Base-by-base conservation (phyloP, 2,113 vertebrate species). In the Leptocoma aspasia region DNA sequence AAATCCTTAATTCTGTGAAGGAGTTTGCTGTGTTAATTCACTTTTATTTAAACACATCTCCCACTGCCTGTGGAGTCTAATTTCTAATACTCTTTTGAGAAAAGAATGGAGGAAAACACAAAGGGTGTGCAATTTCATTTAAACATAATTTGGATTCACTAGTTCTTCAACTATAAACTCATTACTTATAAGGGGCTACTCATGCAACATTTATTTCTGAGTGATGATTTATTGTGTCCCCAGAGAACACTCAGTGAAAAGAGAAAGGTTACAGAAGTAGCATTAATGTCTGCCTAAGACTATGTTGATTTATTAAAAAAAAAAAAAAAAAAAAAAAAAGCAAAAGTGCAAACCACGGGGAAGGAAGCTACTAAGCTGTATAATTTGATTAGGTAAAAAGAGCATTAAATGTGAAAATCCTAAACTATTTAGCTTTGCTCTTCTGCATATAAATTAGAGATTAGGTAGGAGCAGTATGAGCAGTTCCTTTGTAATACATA, bases 371-470 rank as follows among this genome's bases (percentile, higher is more conserved):
- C 71, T 94, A 95, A 97, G 42, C 91, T 80, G 23, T 80, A 63
- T 96, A 96, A 95, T 79, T 97, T 95, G 91, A 92, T 96, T 97
- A 97, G 37, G 90, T 80, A 95, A 97, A 94, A 95, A 94, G 56
- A 94, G 52, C 60, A 96, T 97, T 97, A 95, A 91, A 97, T 94
- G 60, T 86, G 66, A 93, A 97, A 97, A 97, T 97, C 89, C 68
- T 96, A 89, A 96, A 96, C 80, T 95, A 83, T 95, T 96, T 88
- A 94, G 65, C 71, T 95, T 92, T 94, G 54, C 80, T 94, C 39
- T 90, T 96, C 91, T 96, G 82, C 95, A 97, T 97, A 95, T 94
- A 95, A 97, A 97, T 97, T 89, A 95, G 65, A 97, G 80, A 96
- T 96, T 97, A 97, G 45, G 84, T 82, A 91, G 45, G 72, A 95